These are phyloP conservation scores for Mixornis gularis DNA, from an alignment of 2,113 vertebrate species.

Conservation along the genomic window DNA sequence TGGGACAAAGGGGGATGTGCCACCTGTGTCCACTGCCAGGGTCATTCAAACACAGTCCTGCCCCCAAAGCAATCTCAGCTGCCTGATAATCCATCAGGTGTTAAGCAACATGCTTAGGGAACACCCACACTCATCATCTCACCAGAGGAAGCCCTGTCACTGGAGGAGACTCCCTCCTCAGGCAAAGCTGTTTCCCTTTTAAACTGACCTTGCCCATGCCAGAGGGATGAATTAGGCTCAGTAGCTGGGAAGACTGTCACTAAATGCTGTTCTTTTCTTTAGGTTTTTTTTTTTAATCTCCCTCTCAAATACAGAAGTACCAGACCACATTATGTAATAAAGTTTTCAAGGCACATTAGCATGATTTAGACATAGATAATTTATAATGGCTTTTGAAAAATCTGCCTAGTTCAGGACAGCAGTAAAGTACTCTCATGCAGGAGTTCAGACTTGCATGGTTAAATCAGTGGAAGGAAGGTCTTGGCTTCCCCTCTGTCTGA, in stretches of 20 bases:
- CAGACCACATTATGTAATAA: not conserved
- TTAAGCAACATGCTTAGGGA: not conserved
- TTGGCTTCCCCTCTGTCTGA: not conserved
- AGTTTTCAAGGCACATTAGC: not conserved
- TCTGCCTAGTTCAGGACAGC: not conserved
- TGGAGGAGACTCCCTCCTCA: not conserved
- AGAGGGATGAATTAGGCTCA: not conserved
- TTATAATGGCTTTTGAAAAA: not conserved
- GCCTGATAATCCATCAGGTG: not conserved
- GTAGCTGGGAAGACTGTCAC: not conserved
- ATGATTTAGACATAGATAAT: not conserved
- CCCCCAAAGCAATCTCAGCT: not conserved
- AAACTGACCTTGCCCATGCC: not conserved
- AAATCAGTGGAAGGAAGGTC: not conserved
- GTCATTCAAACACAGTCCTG: not conserved
- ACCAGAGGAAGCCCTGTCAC: not conserved
- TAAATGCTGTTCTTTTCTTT: not conserved
- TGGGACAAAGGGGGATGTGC: not conserved
- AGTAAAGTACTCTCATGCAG: not conserved
- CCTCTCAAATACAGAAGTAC: not conserved
- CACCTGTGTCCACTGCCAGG: not conserved
- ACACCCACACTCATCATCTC: not conserved
- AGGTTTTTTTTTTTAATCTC: not conserved
- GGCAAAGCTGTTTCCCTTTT: not conserved
- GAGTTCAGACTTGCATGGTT: not conserved